Evolutionary conservation across 2,113 vertebrate species (phyloP).

Genomic region (Colius striatus): DNA sequence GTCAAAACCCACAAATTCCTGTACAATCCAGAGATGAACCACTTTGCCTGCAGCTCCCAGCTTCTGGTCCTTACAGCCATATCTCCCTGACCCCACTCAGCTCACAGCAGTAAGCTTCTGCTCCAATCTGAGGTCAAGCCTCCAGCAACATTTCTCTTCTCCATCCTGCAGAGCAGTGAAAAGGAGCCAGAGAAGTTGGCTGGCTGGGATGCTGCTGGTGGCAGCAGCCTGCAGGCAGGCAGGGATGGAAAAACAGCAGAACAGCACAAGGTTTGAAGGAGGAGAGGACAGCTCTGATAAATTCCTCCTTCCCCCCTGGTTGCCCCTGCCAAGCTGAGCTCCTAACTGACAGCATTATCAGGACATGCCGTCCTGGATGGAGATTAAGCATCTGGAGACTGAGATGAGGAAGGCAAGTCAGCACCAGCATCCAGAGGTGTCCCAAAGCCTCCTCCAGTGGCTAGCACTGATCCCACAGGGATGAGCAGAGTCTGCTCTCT

Average conservation of each 20-base stretch:
- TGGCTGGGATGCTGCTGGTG: not conserved
- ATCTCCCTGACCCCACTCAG: not conserved
- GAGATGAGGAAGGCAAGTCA: not conserved
- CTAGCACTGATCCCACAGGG: not conserved
- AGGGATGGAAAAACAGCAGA: not conserved
- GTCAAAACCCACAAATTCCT: not conserved
- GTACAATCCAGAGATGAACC: not conserved
- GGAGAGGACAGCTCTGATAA: not conserved
- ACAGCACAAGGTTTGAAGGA: not conserved
- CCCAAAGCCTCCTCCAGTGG: not conserved
- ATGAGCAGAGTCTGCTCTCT: not conserved
- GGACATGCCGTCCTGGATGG: accelerated
- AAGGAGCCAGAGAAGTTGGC: not conserved
- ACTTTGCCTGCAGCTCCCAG: not conserved
- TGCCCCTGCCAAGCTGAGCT: not conserved
- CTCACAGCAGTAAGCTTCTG: not conserved
- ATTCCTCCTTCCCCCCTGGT: not conserved
- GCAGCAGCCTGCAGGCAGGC: not conserved
- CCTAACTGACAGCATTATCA: not conserved
- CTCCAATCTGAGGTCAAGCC: not conserved
- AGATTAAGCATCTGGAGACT: not conserved
- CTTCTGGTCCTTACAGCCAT: not conserved
- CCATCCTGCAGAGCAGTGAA: accelerated
- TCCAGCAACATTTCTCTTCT: not conserved
- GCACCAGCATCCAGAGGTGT: not conserved